phyloP scores from a whole-genome alignment of 2,113 vertebrate species.

The Poeciliopsis retropinna region DNA sequence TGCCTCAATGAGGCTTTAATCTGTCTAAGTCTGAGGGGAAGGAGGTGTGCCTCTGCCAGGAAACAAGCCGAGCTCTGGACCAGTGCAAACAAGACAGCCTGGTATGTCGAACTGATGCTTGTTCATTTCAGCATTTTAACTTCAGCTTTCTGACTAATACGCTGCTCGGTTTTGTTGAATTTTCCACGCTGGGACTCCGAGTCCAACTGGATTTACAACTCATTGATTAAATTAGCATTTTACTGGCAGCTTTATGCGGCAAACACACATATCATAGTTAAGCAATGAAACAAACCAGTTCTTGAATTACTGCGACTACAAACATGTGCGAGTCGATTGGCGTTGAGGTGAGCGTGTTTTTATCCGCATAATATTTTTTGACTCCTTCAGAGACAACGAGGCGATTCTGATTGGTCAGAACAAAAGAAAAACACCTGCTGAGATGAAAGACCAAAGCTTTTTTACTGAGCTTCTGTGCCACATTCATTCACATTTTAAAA shows the following conservation, averaged over 20 bases:
- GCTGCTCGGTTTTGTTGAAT: conserved; percentile 44
- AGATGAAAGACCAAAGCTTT: conserved; percentile 23
- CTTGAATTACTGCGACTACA: not conserved
- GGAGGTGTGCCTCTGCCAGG: conserved; percentile 9
- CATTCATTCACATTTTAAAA: not conserved
- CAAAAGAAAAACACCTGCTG: conserved; percentile 42
- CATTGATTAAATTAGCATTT: conserved; percentile 96
- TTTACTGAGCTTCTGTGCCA: conserved; percentile 17
- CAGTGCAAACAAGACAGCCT: not conserved
- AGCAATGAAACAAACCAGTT: not conserved
- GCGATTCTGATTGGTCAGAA: conserved; percentile 40
- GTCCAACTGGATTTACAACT: conserved; percentile 87
- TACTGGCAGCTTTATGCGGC: conserved; percentile 81
- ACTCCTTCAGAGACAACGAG: conserved; percentile 3
- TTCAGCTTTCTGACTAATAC: not conserved
- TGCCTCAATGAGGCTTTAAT: not conserved
- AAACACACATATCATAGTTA: not conserved
- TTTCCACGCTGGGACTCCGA: conserved; percentile 75
- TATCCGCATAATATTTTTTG: conserved; percentile 33
- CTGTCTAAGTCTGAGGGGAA: conserved; percentile 25
- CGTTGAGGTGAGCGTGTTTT: conserved; percentile 1
- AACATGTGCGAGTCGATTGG: not conserved
- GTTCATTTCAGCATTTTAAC: conserved; percentile 6
- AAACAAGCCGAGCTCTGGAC: conserved; percentile 27
- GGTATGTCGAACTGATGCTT: conserved; percentile 16